phyloP scores from a whole-genome alignment of 1,140 invertebrate genomes.

The Tetragonula clypearis region DNA sequence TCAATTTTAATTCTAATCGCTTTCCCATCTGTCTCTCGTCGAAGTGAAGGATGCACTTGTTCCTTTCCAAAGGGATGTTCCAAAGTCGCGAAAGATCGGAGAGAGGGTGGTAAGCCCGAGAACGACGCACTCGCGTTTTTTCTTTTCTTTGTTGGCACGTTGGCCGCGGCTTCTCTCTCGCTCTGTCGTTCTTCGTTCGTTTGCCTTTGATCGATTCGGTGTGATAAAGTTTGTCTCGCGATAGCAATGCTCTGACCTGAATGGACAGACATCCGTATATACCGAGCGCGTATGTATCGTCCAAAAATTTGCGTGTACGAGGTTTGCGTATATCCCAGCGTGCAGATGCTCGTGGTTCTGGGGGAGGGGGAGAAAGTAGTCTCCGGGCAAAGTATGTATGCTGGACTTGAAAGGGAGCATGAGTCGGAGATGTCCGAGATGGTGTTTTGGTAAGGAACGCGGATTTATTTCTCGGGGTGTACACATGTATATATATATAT shows the following conservation, averaged over 20 bases:
- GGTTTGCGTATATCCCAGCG: slow-evolving; percentile 69
- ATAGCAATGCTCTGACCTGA: slow-evolving; percentile 77
- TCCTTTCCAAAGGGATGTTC: background rate
- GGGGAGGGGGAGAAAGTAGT: background rate
- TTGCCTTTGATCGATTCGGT: slow-evolving; percentile 76
- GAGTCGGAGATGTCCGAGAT: slow-evolving; percentile 26
- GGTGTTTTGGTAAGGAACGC: slow-evolving; percentile 43
- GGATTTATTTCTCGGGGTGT: slow-evolving; percentile 14
- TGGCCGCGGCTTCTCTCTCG: slow-evolving; percentile 70
- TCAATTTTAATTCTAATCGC: background rate
- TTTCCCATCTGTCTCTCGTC: background rate
- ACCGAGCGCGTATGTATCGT: slow-evolving; percentile 72
- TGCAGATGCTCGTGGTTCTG: slow-evolving; percentile 55
- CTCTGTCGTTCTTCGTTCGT: slow-evolving; percentile 69
- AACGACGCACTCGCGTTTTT: slow-evolving; percentile 12
- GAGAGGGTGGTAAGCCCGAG: slow-evolving; percentile 24
- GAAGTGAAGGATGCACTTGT: background rate
- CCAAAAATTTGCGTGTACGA: slow-evolving; percentile 77
- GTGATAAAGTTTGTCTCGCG: slow-evolving; percentile 75
- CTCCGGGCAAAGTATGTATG: slow-evolving; percentile 18
- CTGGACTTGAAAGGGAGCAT: background rate
- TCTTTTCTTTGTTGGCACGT: slow-evolving; percentile 39
- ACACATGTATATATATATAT: background rate
- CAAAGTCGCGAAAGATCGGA: slow-evolving; percentile 53
- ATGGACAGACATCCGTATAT: slow-evolving; percentile 71